Percentiles rank a stretch among this genome's conserved stretches.
These are phyloP conservation scores for Zaprionus taronus DNA, from an alignment of 1,140 invertebrate genomes.

Conservation along the genomic window DNA sequence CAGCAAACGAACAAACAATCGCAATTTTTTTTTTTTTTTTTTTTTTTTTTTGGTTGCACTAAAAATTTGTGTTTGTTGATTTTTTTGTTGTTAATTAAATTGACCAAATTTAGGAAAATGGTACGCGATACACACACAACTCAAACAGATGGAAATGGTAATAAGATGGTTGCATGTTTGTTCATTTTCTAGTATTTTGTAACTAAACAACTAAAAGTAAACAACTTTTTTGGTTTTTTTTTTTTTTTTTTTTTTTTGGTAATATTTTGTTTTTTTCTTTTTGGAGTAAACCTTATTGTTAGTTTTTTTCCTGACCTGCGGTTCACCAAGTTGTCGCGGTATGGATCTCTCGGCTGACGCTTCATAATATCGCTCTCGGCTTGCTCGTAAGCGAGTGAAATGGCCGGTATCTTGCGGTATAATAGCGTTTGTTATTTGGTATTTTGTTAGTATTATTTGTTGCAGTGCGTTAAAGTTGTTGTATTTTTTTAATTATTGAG, in stretches of 20 bases:
- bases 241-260: conserved; percentile 49
- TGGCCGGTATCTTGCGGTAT: conserved; percentile 95
- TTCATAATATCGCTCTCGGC: conserved; percentile 99
- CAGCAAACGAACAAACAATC: conserved; percentile 76
- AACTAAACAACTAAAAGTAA: conserved; percentile 79
- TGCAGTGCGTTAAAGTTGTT: conserved; percentile 32
- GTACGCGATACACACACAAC: conserved; percentile 65
- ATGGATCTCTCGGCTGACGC: conserved; percentile 98
- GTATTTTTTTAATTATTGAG: conserved; percentile 43
- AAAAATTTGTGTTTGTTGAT: conserved; percentile 21
- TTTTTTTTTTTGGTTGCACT: conserved; percentile 40
- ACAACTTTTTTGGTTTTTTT: conserved; percentile 56
- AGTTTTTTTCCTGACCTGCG: conserved; percentile 90
- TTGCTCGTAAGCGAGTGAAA: conserved; percentile 99
- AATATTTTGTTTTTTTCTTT: conserved; percentile 37
- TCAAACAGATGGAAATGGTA: conserved; percentile 66
- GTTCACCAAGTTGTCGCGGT: conserved; percentile 98
- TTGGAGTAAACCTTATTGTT: conserved; percentile 65
- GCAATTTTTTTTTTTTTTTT: conserved; percentile 45
- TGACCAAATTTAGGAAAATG: conserved; percentile 50
- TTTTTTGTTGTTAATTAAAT: conserved; percentile 38
- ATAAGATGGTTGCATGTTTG: conserved; percentile 76
- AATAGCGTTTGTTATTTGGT: conserved; percentile 57
- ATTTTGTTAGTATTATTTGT: conserved; percentile 49
- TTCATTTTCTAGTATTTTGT: conserved; percentile 74